Conservation (phyloP, 2,797 vertebrate species). For the Simalia tracyae region DNA sequence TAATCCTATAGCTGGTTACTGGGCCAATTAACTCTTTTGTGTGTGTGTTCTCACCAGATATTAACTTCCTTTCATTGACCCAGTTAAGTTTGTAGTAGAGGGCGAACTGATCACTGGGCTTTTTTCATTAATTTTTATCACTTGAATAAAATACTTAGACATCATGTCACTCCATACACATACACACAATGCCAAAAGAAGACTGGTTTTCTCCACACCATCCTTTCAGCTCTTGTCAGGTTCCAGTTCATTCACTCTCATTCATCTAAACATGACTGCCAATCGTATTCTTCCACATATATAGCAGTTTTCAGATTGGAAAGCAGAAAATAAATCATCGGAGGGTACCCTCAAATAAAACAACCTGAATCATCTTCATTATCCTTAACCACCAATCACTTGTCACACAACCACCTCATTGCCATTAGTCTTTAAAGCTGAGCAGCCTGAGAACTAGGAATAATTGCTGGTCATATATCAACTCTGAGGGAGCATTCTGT, state of each 20-base stretch:
- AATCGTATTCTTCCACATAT: not conserved
- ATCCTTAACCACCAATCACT: constrained; percentile 3
- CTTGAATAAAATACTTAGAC: not conserved
- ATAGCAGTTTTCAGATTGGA: not conserved
- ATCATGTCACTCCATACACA: not conserved
- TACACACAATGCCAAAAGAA: not conserved
- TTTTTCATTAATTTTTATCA: not conserved
- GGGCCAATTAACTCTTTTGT: not conserved
- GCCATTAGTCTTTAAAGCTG: not conserved
- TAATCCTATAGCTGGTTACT: not conserved
- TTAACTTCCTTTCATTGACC: not conserved
- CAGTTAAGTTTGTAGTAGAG: not conserved
- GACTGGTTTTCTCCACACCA: not conserved
- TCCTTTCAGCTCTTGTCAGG: not conserved
- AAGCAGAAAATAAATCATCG: not conserved
- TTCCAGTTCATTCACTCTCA: not conserved
- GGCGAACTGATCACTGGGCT: not conserved
- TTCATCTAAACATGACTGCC: not conserved
- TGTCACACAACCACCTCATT: constrained; percentile 3
- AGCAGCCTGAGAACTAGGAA: not conserved
- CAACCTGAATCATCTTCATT: not conserved
- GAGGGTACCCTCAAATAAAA: not conserved
- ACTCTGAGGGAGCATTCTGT: not conserved
- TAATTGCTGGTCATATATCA: constrained; percentile 16
- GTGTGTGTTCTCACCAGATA: not conserved